Base-by-base conservation (phyloP, 2,888 invertebrate genomes). In the Caradrina clavipalpis region DNA sequence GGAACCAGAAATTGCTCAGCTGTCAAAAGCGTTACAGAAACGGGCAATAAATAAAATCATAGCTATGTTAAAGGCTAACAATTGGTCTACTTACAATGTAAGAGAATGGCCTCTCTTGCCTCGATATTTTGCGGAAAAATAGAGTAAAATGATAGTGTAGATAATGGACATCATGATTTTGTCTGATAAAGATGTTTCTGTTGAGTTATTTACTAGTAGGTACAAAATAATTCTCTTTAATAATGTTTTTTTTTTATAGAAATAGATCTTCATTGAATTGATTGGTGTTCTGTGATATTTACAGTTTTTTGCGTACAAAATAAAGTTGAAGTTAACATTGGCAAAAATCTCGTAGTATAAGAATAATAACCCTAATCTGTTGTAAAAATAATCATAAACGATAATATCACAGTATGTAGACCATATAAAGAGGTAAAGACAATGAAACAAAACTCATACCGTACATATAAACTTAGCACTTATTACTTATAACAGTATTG, bases 71-170 rank as follows among this genome's bases (percentile, higher is more conserved):
- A 89, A 85, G 87, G 80, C 60, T 86, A 87, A 91, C 91, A 90
- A 90, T 91, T 85, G 88, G 69, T 88, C 83, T 89, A 89, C 89
- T 89, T 89, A 87, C 88, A 86, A 88, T 81, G 78, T 78, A 70
- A 86, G 86, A 88, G 88, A 90, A 90, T 88, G 86, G 87, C 51
- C 64, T 56, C 53, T 66, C 78, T 62, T 87, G 89, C 87, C 87
- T 70, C 19, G 70, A 67, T 75, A 81, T 76, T 83, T 84, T 73
- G 73, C 66, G 31, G 31, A 39, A 73, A 92, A 91, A 89, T 89
- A 86, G 85, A 78, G 73, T 83, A 82, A 85, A 85, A 80, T 80
- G 51, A 82, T 2, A 2, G 3, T 59, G 13, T 3, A 10, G 21
- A 39, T 26, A n/a, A 17, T 59, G 31, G 39, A 42, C 51, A 39